Evolutionary conservation across 2,797 vertebrate species (phyloP), one percentile per base, ranked within the genome.

Genomic region (Pantherophis alleghaniensis): DNA sequence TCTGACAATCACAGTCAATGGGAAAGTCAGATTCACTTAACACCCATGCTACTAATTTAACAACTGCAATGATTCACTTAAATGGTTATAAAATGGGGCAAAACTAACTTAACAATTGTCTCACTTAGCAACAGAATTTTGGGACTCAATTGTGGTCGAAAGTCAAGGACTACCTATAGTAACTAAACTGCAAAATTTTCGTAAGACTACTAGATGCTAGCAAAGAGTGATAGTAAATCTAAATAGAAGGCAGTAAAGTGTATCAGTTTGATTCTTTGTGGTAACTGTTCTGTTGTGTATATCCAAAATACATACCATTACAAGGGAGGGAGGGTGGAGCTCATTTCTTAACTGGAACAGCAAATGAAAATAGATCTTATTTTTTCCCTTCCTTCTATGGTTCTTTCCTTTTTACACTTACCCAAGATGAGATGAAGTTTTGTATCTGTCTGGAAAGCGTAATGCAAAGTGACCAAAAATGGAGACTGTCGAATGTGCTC

Each of bases 371-470:
- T 47, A 20, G 69, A 42, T 20, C 18, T 79, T 47, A 22, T 6
- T n/a, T 88, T 69, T 56, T 53, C 51, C 20, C 37, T 69, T 89
- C 3, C 16, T 91, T 90, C 47, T 57, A 94, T 90, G 61, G 18
- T 56, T 42, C 14, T 47, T 66, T 28, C 2, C 0, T 22, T 1
- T 89, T 16, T 83, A 79, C 89, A 14, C 98, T 97, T 94, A 99
- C 99, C 99, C 89, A 99, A 97, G 96, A 99, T 99, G 96, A 99
- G 99, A 98, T 99, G 99, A 96, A 99, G 98, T 94, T 99, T 99
- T 97, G 99, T 99, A 89, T 99, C 99, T 18, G 99, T 99, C 98
- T 99, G 99, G 97, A 99, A 99, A 96, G 99, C 99, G 83, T 99
- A 99, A 97, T 99, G 99, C 92, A 99, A 98, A 0, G 99, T 99